Evolutionary conservation across 2,797 vertebrate species (phyloP).

Genomic region (Crypturellus tataupa): DNA sequence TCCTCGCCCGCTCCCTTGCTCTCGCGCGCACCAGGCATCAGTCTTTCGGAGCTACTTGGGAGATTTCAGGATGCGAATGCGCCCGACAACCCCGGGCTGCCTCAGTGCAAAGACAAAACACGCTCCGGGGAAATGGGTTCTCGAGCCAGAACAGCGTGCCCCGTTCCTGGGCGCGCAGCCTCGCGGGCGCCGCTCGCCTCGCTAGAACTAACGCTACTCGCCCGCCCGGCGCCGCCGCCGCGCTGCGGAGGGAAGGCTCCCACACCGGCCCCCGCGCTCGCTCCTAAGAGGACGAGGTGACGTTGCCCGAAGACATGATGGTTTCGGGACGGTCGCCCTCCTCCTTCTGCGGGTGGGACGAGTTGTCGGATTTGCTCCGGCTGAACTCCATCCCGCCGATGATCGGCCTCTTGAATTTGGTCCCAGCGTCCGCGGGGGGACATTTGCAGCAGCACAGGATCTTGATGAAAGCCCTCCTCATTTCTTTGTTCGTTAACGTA

Average conservation of each 20-base stretch:
- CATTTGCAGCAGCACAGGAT: slow-evolving; percentile 89
- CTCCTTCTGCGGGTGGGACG: slow-evolving; percentile 94
- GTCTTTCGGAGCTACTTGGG: slow-evolving; percentile 72
- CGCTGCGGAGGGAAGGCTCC: slow-evolving; percentile 42
- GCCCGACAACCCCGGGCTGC: slow-evolving; percentile 78
- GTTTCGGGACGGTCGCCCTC: slow-evolving; percentile 91
- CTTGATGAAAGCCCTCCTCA: slow-evolving; percentile 93
- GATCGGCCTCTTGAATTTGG: slow-evolving; percentile 89
- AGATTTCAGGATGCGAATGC: slow-evolving; percentile 66
- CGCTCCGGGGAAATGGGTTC: slow-evolving; percentile 70
- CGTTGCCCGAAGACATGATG: slow-evolving; percentile 88
- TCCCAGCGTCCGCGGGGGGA: slow-evolving; percentile 77
- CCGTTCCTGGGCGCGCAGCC: slow-evolving; percentile 73
- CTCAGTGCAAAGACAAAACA: slow-evolving; percentile 81
- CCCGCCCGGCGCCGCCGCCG: not conserved
- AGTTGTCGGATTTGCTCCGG: slow-evolving; percentile 96
- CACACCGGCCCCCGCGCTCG: slow-evolving; percentile 20
- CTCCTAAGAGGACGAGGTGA: slow-evolving; percentile 87
- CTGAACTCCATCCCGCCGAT: slow-evolving; percentile 93
- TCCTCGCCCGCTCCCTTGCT: slow-evolving; percentile 51
- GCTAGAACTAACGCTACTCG: slow-evolving; percentile 71
- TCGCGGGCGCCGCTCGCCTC: slow-evolving; percentile 71
- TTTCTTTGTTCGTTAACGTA: slow-evolving; percentile 97
- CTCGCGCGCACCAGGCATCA: slow-evolving; percentile 60
- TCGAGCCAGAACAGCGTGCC: slow-evolving; percentile 65